phyloP scores from a whole-genome alignment of 2,888 invertebrate genomes.

The Tholera decimalis region DNA sequence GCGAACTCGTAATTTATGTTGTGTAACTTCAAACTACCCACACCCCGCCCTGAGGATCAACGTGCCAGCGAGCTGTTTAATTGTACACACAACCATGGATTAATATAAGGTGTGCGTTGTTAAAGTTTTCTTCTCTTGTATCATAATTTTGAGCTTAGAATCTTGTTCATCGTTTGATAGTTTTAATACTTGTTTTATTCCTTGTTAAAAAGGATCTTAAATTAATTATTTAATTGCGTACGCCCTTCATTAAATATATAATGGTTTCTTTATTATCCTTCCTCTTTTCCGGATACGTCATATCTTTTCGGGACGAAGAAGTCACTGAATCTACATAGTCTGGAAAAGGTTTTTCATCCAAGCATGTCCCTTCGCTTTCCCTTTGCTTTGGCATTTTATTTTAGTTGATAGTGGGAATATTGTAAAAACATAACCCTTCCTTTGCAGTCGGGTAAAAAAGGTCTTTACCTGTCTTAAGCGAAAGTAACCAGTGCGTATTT shows the following conservation, averaged over 20 bases:
- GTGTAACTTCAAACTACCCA: slow-evolving; percentile 72
- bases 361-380: background rate
- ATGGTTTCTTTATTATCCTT: background rate
- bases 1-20: slow-evolving; percentile 76
- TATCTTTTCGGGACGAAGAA: slow-evolving; percentile 12
- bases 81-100: slow-evolving; percentile 58
- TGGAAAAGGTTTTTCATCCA: background rate
- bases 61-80: slow-evolving; percentile 67
- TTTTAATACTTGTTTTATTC: background rate
- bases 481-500: slow-evolving; percentile 2
- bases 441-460: no score
- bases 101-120: slow-evolving; percentile 45
- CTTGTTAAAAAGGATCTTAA: slow-evolving; percentile 3
- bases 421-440: background rate
- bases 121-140: slow-evolving; percentile 39
- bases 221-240: background rate
- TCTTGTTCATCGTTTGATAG: slow-evolving; percentile 15
- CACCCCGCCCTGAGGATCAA: slow-evolving; percentile 66
- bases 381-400: slow-evolving; percentile 1
- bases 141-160: slow-evolving; percentile 20
- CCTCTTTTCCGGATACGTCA: background rate
- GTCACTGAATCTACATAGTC: slow-evolving; percentile 1
- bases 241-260: slow-evolving; percentile 4
- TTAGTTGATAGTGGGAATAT: no score
- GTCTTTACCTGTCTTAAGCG: background rate